Base-by-base conservation (phyloP, 2,113 vertebrate genomes). In the Lophura nycthemera region DNA sequence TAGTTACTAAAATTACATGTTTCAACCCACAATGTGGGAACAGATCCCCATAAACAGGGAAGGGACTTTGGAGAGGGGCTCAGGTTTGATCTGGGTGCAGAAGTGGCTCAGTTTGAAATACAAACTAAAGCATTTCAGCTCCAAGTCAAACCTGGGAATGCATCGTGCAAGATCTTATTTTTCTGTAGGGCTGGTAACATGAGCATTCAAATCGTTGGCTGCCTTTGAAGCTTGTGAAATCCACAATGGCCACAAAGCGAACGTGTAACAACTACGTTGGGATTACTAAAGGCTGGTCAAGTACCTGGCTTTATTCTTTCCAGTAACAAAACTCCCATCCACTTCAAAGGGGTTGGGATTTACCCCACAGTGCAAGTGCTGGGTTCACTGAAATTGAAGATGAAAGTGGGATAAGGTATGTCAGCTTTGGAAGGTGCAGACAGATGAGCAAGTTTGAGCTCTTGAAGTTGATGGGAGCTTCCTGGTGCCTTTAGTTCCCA, bases 141-240 rank as follows among this genome's bases (percentile, higher is more conserved):
- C 90, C 89, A 76, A 89, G 86, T 36, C 93, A 91, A 91, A 93
- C 52, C 85, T 88, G 92, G 89, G 93, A 93, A 92, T 71, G 91
- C 88, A 72, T 75, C 43, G 2, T 56, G 76, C 38, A 57, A 65
- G 85, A 61, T 80, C 83, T 93, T 86, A 81, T 83, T 96, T 95
- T 95, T 96, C 90, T 93, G 90, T 60, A 69, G 90, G 83, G 70
- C n/a, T 84, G 57, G 93, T 94, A 96, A 95, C 89, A 85, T 72
- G 77, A 96, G 92, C 74, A 65, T 93, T 79, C 86, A 79, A 84
- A 83, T 89, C 76, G 57, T 52, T 86, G 67, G 20, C 85, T 94
- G 93, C 88, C 95, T 94, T 96, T 95, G 95, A 95, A 95, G 94
- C 93, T 88, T 77, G 40, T 83, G 88, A 94, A 96, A 96, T 90